Evolutionary conservation across 2,113 vertebrate species (phyloP).

Genomic region (Casuarius casuarius): DNA sequence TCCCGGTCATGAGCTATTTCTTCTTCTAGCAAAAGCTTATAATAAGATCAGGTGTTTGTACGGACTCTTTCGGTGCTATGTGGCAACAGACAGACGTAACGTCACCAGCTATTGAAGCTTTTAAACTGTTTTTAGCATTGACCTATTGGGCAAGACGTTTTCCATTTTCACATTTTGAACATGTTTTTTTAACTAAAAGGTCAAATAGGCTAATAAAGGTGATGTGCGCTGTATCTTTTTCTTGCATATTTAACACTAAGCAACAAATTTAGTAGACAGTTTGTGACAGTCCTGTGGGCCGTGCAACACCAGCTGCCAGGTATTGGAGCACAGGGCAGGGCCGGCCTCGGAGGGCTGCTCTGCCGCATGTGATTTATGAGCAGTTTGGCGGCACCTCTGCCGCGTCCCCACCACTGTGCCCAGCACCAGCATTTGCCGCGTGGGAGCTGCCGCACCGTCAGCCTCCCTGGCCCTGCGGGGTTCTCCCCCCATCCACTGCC

Average conservation of each 20-base stretch:
- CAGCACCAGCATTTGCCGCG: background rate
- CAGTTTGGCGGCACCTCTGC: background rate
- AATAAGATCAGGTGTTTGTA: background rate
- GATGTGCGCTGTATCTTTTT: background rate
- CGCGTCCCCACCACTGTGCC: fast-evolving
- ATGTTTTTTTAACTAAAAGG: slow-evolving; percentile 47
- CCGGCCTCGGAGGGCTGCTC: background rate
- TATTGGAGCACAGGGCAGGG: background rate
- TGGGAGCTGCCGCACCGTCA: background rate
- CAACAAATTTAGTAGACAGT: background rate
- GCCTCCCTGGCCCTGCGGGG: background rate
- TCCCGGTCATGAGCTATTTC: background rate
- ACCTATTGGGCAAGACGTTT: background rate
- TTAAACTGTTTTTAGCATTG: slow-evolving; percentile 5
- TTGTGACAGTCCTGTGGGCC: fast-evolving
- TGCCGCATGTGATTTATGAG: fast-evolving
- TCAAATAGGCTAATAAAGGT: background rate
- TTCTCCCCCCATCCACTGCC: background rate
- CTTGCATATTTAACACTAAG: background rate
- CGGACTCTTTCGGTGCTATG: background rate
- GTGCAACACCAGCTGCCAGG: fast-evolving
- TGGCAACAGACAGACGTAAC: background rate
- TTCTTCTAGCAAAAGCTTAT: background rate
- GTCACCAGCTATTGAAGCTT: background rate
- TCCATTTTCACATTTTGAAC: background rate